Percentiles rank a stretch among this genome's conserved stretches.
phyloP scores from a whole-genome alignment of 2,888 invertebrate species.

The Theodoxus fluviatilis region DNA sequence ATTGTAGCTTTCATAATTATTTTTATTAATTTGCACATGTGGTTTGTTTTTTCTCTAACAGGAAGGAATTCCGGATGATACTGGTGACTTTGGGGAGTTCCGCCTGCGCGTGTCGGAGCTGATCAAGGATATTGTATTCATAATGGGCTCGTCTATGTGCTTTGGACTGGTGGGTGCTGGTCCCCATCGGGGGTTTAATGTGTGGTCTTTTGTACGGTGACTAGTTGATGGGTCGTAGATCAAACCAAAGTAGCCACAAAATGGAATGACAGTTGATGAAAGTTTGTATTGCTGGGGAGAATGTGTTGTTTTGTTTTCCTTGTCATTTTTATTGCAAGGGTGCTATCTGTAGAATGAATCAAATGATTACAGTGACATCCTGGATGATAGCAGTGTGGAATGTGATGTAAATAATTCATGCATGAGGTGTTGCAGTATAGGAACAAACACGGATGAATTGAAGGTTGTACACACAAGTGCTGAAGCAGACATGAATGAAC shows the following conservation, averaged over 20 bases:
- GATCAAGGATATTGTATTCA: conserved; percentile 95
- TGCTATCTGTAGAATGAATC: neutral
- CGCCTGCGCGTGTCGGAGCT: conserved; percentile 87
- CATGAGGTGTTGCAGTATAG: no score
- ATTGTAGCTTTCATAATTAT: no score
- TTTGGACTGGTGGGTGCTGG: conserved; percentile 81
- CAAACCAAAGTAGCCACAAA: neutral
- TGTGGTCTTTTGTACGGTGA: neutral
- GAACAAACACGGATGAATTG: no score
- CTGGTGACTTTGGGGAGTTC: conserved; percentile 82
- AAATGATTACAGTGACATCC: neutral
- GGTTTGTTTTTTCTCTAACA: conserved; percentile 45
- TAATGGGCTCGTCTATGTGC: conserved; percentile 90
- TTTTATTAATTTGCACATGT: no score
- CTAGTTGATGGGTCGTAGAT: neutral
- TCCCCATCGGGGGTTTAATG: neutral
- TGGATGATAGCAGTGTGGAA: no score
- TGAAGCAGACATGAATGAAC: no score
- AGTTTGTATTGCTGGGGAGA: neutral
- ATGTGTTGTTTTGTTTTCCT: neutral
- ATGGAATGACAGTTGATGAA: neutral
- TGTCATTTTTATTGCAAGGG: neutral
- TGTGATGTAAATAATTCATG: no score
- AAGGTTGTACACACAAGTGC: no score
- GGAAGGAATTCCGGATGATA: conserved; percentile 82